Percentiles rank a stretch among this genome's conserved stretches.
Evolutionary conservation across 2,888 invertebrate species (phyloP).

Genomic region (Sminthurinus aureus): DNA sequence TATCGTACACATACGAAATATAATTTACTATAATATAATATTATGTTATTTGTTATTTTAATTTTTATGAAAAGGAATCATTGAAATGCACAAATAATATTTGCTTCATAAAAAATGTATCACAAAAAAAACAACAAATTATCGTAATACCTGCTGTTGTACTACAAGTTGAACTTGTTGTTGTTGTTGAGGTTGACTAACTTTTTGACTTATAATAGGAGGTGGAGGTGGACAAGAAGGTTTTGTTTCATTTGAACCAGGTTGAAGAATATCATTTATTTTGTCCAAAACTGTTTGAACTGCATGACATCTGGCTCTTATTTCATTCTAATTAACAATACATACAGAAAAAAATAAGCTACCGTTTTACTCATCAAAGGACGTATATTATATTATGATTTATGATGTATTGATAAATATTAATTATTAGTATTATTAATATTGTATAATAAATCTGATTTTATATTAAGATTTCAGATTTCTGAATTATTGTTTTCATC

Average conservation of each 20-base stretch:
- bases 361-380: too few species aligned
- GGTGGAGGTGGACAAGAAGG: slow-evolving; percentile 43
- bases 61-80: not conserved
- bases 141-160: not conserved
- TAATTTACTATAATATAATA: slow-evolving; percentile 6
- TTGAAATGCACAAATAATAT: not conserved
- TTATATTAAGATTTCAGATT: too few species aligned
- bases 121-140: not conserved
- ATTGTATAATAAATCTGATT: too few species aligned
- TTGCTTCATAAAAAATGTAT: not conserved
- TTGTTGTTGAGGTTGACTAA: slow-evolving; percentile 21
- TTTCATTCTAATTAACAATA: slow-evolving; percentile 63
- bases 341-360: not conserved
- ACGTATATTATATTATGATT: too few species aligned
- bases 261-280: slow-evolving; percentile 84
- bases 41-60: not conserved
- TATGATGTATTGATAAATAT: too few species aligned
- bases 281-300: slow-evolving; percentile 88
- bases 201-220: slow-evolving; percentile 44
- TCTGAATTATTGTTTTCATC: too few species aligned
- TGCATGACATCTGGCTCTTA: slow-evolving; percentile 80
- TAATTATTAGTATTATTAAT: not conserved
- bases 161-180: not conserved
- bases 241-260: slow-evolving; percentile 61
- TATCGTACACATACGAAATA: too few species aligned